Evolutionary conservation across 2,888 invertebrate genomes (phyloP).

Genomic region (Cremastobaeus sp.): DNA sequence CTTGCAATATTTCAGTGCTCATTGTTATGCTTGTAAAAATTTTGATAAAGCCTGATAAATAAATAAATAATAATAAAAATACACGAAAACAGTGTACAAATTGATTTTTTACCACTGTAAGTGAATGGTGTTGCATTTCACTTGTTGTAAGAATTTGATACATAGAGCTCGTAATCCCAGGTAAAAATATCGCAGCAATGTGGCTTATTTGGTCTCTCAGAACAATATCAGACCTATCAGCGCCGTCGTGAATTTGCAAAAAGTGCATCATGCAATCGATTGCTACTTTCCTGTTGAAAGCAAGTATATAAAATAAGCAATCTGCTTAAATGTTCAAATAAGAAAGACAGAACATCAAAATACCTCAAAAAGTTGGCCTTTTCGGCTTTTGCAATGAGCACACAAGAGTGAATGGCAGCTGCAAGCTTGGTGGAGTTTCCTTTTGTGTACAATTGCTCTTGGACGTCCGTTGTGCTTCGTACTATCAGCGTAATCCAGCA

Average conservation of each 20-base stretch:
- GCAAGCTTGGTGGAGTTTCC: conserved; percentile 82
- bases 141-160: conserved; percentile 81
- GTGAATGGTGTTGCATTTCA: conserved; percentile 82
- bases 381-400: conserved; percentile 84
- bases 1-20: too few species aligned
- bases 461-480: conserved; percentile 79
- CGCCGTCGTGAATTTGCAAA: conserved; percentile 81
- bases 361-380: conserved; percentile 83
- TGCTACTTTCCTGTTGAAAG: conserved; percentile 75
- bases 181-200: conserved; percentile 82
- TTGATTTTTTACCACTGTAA: conserved; percentile 81
- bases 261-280: conserved; percentile 83
- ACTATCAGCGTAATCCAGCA: conserved; percentile 80
- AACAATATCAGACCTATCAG: conserved; percentile 80
- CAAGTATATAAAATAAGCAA: conserved; percentile 61
- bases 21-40: neutral
- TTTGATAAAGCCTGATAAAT: neutral
- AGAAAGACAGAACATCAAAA: conserved; percentile 68
- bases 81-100: too few species aligned
- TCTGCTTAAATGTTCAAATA: too few species aligned
- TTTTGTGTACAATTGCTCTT: conserved; percentile 80
- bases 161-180: conserved; percentile 82
- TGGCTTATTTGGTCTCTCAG: conserved; percentile 80
- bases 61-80: conserved; percentile 57
- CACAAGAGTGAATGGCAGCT: conserved; percentile 83